Base-by-base conservation (phyloP, 2,113 vertebrate species). In the Asarcornis scutulata region DNA sequence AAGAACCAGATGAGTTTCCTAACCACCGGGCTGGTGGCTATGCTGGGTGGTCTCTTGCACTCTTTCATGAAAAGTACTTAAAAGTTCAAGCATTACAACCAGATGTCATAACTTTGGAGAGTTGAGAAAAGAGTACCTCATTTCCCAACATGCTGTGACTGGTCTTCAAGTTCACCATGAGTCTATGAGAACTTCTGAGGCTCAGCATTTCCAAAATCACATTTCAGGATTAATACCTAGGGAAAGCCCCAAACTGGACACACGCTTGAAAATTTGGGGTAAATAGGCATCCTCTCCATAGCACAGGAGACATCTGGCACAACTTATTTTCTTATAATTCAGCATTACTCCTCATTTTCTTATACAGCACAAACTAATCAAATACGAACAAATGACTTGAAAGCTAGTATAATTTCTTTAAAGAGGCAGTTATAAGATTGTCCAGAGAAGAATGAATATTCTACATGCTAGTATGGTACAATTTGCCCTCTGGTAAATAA, bases 11-110 rank as follows among this genome's bases (percentile, higher is more conserved):
- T 25, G 66, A 91, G 53, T 80, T 96, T 93, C 75, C 63, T 60
- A 89, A 85, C 44, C 62, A 13, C 6, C 15, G 34, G 17, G 16
- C 59, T 94, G 40, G 42, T 79, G 26, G 53, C 48, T 69, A 16
- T 84, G 72, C 74, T 76, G 94, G 86, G 87, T 95, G 89, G 87
- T 89, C 93, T 67, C 72, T 85, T 38, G n/a, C 27, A 66, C 13
- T 62, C 62, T 71, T 69, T 74, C 59, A 90, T 46, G 55, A 91
- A 60, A 92, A 91, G 15, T 50, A 64, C 56, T 86, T 68, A 72
- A 72, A 91, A 60, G 14, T 56, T n/a, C 56, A 34, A 73, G 59
- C 0, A 0, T 92, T 94, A 87, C 88, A 96, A 91, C 23, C 91
- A 85, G 59, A 93, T 85, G 84, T 87, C 32, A 9, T 36, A 91